Conservation (phyloP, 1,140 invertebrate genomes). For the Drosophila funebris region DNA sequence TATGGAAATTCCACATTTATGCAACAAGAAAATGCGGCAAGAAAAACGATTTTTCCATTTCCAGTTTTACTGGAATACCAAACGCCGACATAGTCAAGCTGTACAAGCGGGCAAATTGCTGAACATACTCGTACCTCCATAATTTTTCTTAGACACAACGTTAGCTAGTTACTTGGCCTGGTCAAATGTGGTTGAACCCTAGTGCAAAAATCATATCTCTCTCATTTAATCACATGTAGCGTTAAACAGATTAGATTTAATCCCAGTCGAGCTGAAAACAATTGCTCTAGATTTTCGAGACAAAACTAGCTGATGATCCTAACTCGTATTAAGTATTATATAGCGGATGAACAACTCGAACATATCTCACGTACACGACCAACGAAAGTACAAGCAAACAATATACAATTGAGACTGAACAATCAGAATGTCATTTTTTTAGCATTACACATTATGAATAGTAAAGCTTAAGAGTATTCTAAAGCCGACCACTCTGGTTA, state of each 20-base stretch:
- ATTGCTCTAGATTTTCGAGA: constrained; percentile 16
- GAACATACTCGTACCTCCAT: constrained; percentile 14
- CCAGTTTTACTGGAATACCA: constrained; percentile 66
- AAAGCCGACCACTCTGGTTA: too few relatives aligned
- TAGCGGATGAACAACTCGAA: constrained; percentile 19
- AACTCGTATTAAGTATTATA: constrained; percentile 20
- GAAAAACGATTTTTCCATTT: constrained; percentile 58
- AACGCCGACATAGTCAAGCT: constrained; percentile 43
- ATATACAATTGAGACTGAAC: not conserved
- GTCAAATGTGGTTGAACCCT: constrained; percentile 5
- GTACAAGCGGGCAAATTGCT: constrained; percentile 45
- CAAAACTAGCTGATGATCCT: not conserved
- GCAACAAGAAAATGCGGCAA: constrained; percentile 65
- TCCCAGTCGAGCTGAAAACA: not conserved
- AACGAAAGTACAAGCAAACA: not conserved
- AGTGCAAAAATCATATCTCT: not conserved
- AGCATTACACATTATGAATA: too few relatives aligned
- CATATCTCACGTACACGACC: constrained; percentile 32
- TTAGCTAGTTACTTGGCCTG: not conserved
- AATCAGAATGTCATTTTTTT: not conserved
- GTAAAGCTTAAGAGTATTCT: not conserved
- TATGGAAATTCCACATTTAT: constrained; percentile 75
- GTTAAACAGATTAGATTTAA: constrained; percentile 11
- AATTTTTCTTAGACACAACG: not conserved
- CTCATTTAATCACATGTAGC: not conserved